Conservation (phyloP, 2,113 vertebrate genomes). For the Chlamydotis undulata region DNA sequence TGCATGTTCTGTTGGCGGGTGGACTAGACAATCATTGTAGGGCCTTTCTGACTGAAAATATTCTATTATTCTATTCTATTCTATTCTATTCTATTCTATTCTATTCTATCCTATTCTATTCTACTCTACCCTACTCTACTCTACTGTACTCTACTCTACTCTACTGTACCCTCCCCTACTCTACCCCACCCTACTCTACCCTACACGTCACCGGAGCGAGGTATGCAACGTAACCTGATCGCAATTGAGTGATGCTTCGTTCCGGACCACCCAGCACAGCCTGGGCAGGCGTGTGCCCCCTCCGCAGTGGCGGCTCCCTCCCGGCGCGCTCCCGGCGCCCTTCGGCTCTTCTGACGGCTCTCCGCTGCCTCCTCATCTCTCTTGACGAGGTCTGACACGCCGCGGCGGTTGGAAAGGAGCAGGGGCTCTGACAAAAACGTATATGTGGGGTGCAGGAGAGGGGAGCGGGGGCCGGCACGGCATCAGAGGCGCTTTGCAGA, state of each 20-base stretch:
- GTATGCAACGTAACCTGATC: background rate
- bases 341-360: background rate
- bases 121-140: background rate
- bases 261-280: accelerated
- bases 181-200: background rate
- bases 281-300: background rate
- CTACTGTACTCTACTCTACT: too few relatives aligned
- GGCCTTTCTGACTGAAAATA: background rate
- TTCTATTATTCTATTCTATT: too few relatives aligned
- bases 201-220: background rate
- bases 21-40: too few relatives aligned
- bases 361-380: background rate
- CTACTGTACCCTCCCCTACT: background rate
- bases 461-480: background rate
- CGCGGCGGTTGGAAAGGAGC: background rate
- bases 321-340: accelerated
- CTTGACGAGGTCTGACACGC: background rate
- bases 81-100: background rate
- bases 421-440: background rate
- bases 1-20: background rate
- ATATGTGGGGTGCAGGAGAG: background rate
- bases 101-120: background rate
- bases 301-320: background rate
- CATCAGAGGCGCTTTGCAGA: background rate
- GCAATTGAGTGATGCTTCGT: background rate